Evolutionary conservation across 2,113 vertebrate species (phyloP).

Genomic region (Lucifuga dentata): DNA sequence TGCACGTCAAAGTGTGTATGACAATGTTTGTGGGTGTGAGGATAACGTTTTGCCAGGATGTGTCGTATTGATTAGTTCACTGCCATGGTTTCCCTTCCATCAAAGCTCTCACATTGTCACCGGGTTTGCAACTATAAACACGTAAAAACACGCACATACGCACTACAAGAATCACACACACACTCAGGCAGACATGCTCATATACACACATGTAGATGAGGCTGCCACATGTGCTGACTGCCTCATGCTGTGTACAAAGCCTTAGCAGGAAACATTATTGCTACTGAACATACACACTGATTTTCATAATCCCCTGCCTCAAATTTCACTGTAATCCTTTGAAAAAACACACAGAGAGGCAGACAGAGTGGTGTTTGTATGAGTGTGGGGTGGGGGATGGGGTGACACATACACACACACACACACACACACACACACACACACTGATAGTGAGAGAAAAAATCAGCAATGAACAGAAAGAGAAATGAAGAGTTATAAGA

Average conservation of each 20-base stretch:
- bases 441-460: background rate
- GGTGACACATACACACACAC: slow-evolving; percentile 28
- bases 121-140: slow-evolving; percentile 65
- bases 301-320: slow-evolving; percentile 76
- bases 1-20: slow-evolving; percentile 18
- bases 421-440: background rate
- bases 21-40: slow-evolving; percentile 34
- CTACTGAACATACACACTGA: slow-evolving; percentile 70
- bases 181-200: slow-evolving; percentile 29
- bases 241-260: slow-evolving; percentile 57
- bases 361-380: background rate
- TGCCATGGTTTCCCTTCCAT: slow-evolving; percentile 72
- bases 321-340: slow-evolving; percentile 76
- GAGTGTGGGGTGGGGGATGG: too few relatives aligned
- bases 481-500: background rate
- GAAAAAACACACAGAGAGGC: slow-evolving; percentile 38
- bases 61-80: slow-evolving; percentile 80
- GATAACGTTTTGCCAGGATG: slow-evolving; percentile 72
- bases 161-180: slow-evolving; percentile 22
- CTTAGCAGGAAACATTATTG: slow-evolving; percentile 63
- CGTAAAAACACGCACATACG: slow-evolving; percentile 17
- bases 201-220: slow-evolving; percentile 37
- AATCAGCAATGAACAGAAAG: background rate
- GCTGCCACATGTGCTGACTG: slow-evolving; percentile 44
- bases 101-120: slow-evolving; percentile 63